Base-by-base conservation (phyloP, 2,888 invertebrate genomes). In the Baccha elongata region DNA sequence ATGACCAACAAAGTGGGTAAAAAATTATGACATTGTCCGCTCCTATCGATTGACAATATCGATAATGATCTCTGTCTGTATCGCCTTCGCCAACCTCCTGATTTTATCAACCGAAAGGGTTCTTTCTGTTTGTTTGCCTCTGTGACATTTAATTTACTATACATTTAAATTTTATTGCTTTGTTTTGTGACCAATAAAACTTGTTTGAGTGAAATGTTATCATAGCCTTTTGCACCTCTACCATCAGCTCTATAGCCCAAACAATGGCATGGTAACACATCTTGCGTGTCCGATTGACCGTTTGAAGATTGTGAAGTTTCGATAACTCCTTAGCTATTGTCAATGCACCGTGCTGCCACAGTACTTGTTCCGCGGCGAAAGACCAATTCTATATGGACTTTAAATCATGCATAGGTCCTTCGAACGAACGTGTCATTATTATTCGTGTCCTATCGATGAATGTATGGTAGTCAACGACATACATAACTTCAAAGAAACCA, bases 241-340 rank as follows among this genome's bases (percentile, higher is more conserved):
- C 11, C 40, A 58, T 10, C 37, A 26, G 3, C 42, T 40, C 3
- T 35, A 35, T 35, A 26, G 21, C n/a, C 15, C 15, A 42, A 55
- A 55, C 37, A 55, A 55, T 55, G 37, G 13, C 13, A 21, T 19
- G 55, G 55, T 55, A 10, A 42, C 10, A 42, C 26, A 42, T 55
- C 62, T 83, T 76, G 83, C 83, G 83, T 83, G 83, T 76, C 62
- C 76, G 67, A 83, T 67, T 83, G 83, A 67, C 76, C 80, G 74
- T 75, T 79, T 80, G 64, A 58, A 80, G 76, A 83, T 83, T 76
- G 76, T 76, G 53, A 62, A 72, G 50, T 50, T 72, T 83, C 53
- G 83, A 83, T 76, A 83, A 68, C 46, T 55, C 37, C 48, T 35
- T 8, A 46, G 50, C 64, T 62, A 29, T 29, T 52, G 32, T 21